Percentiles rank a stretch among this genome's conserved stretches.
Evolutionary conservation across 92 coral and sea anemone genomes (phyloP).

Genomic region (Phenganax marumi): DNA sequence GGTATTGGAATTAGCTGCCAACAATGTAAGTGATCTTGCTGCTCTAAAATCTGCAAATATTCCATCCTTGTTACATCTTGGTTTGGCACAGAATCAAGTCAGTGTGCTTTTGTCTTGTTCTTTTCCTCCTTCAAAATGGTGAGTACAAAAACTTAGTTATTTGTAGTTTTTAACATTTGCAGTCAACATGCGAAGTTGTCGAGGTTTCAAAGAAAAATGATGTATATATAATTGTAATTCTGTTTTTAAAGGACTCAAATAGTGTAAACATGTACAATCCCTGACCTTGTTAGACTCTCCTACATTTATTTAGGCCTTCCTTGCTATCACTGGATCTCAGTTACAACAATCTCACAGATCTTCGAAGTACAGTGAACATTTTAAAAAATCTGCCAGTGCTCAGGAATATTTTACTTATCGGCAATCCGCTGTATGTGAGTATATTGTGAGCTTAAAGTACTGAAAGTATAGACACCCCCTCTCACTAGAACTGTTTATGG

Average conservation of each 20-base stretch:
- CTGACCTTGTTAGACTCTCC: not conserved
- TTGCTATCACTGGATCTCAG: constrained; percentile 88
- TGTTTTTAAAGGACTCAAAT: not conserved
- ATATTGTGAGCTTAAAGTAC: not conserved
- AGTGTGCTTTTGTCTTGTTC: constrained; percentile 63
- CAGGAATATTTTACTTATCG: constrained; percentile 79
- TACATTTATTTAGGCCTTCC: constrained; percentile 56
- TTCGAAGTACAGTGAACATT: constrained; percentile 67
- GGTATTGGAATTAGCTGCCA: constrained; percentile 95
- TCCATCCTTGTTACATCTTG: constrained; percentile 90
- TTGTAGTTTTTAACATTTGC: too few species aligned
- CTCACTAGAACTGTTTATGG: not conserved
- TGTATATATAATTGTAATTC: too few species aligned
- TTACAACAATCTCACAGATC: constrained; percentile 82
- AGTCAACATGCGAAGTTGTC: too few species aligned
- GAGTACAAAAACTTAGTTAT: constrained; percentile 22
- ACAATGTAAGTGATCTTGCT: constrained; percentile 74
- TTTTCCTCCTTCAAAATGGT: constrained; percentile 80
- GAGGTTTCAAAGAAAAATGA: too few species aligned
- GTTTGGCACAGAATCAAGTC: constrained; percentile 80
- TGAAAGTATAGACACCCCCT: not conserved
- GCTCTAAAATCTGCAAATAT: constrained; percentile 66
- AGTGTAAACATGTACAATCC: not conserved
- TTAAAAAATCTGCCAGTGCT: constrained; percentile 77
- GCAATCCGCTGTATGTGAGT: constrained; percentile 92